Percentiles rank a stretch among this genome's conserved stretches.
These are phyloP conservation scores for Leuctra nigra DNA, from an alignment of 2,888 invertebrate genomes.

Conservation along the genomic window DNA sequence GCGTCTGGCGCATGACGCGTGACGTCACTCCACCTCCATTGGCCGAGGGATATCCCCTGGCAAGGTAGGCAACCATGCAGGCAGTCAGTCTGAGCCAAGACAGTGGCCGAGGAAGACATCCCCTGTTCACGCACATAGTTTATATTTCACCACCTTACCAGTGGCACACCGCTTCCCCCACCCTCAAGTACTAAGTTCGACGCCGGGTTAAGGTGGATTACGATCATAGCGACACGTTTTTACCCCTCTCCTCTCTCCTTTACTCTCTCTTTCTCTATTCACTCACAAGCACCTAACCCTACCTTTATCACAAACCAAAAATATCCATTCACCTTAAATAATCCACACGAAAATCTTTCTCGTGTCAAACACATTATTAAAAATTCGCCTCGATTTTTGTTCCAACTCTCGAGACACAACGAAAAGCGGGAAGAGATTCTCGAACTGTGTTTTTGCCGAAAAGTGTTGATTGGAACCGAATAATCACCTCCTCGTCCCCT, in stretches of 20 bases:
- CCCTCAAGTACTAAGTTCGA: neutral
- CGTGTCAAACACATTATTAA: no score
- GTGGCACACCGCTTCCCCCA: slow-evolving; percentile 8
- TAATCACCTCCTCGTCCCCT: neutral
- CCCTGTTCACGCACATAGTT: slow-evolving; percentile 9
- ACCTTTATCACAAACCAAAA: neutral
- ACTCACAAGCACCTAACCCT: neutral
- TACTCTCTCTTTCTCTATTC: neutral
- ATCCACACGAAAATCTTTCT: no score
- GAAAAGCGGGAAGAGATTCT: no score
- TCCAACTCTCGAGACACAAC: no score
- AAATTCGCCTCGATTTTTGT: no score
- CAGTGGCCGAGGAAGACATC: neutral
- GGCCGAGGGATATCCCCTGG: slow-evolving; percentile 15
- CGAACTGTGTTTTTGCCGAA: no score
- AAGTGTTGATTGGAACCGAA: no score
- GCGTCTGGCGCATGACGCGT: slow-evolving; percentile 8
- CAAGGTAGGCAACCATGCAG: slow-evolving; percentile 20
- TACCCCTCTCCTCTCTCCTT: slow-evolving; percentile 3
- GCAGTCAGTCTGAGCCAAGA: slow-evolving; percentile 23
- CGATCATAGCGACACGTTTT: neutral
- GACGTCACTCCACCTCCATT: slow-evolving; percentile 8
- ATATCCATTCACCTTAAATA: no score
- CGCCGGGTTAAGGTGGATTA: neutral
- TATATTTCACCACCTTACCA: slow-evolving; percentile 16